phyloP scores from a whole-genome alignment of 2,113 vertebrate genomes.

The Pelecanoides urinatrix region DNA sequence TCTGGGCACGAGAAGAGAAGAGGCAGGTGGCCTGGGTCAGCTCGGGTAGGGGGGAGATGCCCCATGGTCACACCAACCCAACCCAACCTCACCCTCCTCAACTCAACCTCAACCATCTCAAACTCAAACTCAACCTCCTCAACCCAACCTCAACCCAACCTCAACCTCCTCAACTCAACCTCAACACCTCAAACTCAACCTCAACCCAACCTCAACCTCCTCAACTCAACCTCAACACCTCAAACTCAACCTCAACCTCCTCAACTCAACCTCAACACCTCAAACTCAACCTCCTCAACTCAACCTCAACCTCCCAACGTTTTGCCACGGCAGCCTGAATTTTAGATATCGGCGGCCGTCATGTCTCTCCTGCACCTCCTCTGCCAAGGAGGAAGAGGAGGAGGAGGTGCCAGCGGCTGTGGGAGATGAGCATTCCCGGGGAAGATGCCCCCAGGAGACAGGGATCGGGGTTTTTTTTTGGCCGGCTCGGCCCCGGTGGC shows the following conservation, averaged over 20 bases:
- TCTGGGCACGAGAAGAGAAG: slow-evolving; percentile 72
- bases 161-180: background rate
- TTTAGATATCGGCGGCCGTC: accelerated
- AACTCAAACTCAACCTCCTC: too few species aligned
- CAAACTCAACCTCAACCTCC: background rate
- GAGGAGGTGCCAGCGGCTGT: background rate
- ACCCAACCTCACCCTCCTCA: background rate
- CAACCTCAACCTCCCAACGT: accelerated
- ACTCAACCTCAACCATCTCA: background rate
- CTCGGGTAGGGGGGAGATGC: accelerated
- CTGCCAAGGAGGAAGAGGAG: background rate
- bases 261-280: background rate
- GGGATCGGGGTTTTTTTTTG: background rate
- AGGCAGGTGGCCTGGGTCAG: background rate
- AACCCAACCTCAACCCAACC: background rate
- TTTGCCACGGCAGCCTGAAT: accelerated
- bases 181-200: too few species aligned
- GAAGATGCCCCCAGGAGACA: background rate
- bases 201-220: too few species aligned
- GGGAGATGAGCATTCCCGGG: background rate
- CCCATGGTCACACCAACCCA: background rate
- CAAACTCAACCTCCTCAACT: background rate
- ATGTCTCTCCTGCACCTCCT: background rate
- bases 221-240: too few species aligned
- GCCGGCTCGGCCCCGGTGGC: background rate